phyloP scores from a whole-genome alignment of 2,113 vertebrate species.

The Bujurquina vittata region DNA sequence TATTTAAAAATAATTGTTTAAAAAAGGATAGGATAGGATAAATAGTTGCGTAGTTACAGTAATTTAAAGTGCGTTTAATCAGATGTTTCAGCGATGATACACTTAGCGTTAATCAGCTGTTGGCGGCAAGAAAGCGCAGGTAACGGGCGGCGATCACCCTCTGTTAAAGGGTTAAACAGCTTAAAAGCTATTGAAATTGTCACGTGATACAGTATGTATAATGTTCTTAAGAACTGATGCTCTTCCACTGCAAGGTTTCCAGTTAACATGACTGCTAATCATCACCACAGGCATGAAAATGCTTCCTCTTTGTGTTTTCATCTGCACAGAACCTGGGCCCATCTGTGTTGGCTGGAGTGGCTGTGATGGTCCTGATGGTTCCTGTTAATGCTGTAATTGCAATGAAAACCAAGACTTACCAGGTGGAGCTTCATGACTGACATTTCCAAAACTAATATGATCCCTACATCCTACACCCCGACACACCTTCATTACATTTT shows the following conservation, averaged over 20 bases:
- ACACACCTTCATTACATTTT: background rate
- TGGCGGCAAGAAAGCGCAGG: no score
- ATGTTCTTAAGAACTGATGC: background rate
- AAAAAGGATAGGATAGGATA: no score
- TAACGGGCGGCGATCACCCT: no score
- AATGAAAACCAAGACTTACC: slow-evolving; percentile 97
- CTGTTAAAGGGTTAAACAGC: no score
- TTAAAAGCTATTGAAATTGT: background rate
- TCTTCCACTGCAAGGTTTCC: background rate
- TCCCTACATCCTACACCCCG: background rate
- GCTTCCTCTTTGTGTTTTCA: background rate
- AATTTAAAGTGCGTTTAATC: no score
- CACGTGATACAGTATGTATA: background rate
- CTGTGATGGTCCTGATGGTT: slow-evolving; percentile 95
- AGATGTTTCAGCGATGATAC: no score
- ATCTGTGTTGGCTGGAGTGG: slow-evolving; percentile 92
- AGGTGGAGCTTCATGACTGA: slow-evolving; percentile 78
- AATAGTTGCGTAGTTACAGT: no score
- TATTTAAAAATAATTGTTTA: no score
- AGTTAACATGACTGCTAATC: background rate
- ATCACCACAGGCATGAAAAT: background rate
- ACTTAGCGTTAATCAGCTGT: no score
- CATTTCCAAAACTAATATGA: background rate
- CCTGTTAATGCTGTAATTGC: slow-evolving; percentile 94
- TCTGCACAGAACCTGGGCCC: slow-evolving; percentile 88